Conservation (phyloP, 2,888 invertebrate species). For the Rhagium mordax region DNA sequence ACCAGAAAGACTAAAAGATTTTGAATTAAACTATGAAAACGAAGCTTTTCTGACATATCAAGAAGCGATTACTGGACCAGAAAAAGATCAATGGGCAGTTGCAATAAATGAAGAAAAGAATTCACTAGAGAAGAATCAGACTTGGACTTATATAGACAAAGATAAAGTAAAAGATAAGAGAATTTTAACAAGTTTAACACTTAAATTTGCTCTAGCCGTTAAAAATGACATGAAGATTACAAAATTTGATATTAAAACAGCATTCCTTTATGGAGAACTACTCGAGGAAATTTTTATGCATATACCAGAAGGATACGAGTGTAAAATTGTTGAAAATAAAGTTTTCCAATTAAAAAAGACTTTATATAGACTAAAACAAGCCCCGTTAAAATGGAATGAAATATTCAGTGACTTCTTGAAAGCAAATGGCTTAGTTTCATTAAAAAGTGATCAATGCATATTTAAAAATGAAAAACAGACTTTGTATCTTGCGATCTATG, state of each 20-base stretch:
- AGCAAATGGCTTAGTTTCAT: neutral
- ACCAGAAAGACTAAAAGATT: slow-evolving; percentile 33
- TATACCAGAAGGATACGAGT: slow-evolving; percentile 40
- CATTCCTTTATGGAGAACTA: slow-evolving; percentile 44
- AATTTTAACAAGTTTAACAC: slow-evolving; percentile 29
- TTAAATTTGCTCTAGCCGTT: slow-evolving; percentile 38
- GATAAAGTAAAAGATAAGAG: slow-evolving; percentile 47
- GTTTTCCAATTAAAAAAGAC: slow-evolving; percentile 32
- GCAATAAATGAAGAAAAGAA: slow-evolving; percentile 33
- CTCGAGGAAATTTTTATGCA: slow-evolving; percentile 45
- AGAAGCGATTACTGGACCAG: slow-evolving; percentile 42
- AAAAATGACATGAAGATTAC: slow-evolving; percentile 23
- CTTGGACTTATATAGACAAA: slow-evolving; percentile 21
- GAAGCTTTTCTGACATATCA: slow-evolving; percentile 41
- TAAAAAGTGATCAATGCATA: slow-evolving; percentile 16
- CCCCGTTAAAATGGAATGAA: slow-evolving; percentile 22
- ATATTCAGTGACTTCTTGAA: slow-evolving; percentile 4
- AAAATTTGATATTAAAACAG: slow-evolving; percentile 47
- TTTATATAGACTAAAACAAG: slow-evolving; percentile 39
- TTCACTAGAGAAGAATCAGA: neutral
- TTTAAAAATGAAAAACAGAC: slow-evolving; percentile 24
- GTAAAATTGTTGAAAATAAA: slow-evolving; percentile 7
- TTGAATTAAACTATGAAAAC: slow-evolving; percentile 20
- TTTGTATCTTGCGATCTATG: slow-evolving; percentile 33
- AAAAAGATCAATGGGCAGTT: slow-evolving; percentile 42